Evolutionary conservation across 2,888 invertebrate species (phyloP).

Genomic region (Homarus gammarus): DNA sequence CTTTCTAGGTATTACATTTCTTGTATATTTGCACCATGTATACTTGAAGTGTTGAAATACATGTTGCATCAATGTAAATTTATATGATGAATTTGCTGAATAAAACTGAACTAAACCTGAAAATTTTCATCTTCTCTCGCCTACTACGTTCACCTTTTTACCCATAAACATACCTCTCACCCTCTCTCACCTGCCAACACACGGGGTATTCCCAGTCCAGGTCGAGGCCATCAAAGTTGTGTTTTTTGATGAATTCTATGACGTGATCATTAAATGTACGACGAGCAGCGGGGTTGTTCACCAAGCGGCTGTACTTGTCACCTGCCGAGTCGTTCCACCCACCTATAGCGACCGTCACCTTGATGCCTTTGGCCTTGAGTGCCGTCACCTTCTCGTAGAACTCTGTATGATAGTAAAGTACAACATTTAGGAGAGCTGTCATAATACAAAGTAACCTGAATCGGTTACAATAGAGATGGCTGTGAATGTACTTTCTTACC

Average conservation of each 20-base stretch:
- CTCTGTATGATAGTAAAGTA: conserved; percentile 79
- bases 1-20: too few species aligned
- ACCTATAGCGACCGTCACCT: conserved; percentile 88
- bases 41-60: too few species aligned
- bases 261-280: conserved; percentile 84
- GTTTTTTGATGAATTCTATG: conserved; percentile 85
- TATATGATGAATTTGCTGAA: too few species aligned
- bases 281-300: conserved; percentile 83
- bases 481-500: too few species aligned
- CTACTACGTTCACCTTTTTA: not conserved
- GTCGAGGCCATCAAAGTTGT: conserved; percentile 90
- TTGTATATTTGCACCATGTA: too few species aligned
- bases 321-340: conserved; percentile 90
- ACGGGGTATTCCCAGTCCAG: conserved; percentile 95
- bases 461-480: too few species aligned
- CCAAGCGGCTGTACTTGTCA: conserved; percentile 87
- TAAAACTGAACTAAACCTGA: too few species aligned
- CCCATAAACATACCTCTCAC: too few species aligned
- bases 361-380: conserved; percentile 86
- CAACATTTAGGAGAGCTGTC: not conserved
- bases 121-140: too few species aligned
- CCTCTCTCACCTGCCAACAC: conserved; percentile 85
- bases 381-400: conserved; percentile 91
- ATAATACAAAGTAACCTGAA: too few species aligned
- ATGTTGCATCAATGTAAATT: too few species aligned